These are phyloP conservation scores for Tarsius wallacei DNA, from an alignment of 2,797 vertebrate genomes.

Conservation along the genomic window DNA sequence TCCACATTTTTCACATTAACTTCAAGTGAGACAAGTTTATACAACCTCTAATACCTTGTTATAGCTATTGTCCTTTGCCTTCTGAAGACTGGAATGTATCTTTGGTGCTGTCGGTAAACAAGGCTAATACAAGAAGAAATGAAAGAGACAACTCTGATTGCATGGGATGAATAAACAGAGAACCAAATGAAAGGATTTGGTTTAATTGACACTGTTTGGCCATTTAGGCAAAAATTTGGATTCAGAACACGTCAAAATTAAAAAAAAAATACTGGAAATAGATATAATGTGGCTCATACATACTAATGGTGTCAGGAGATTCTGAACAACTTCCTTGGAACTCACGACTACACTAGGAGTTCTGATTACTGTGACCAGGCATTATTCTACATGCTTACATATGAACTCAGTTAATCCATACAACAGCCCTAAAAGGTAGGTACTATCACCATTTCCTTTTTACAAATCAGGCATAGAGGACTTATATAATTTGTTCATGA, in stretches of 20 bases:
- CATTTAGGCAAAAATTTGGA: constrained; percentile 50
- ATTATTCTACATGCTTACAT: neutral
- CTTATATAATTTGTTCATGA: neutral
- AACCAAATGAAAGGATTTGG: constrained; percentile 57
- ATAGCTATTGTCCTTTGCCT: constrained; percentile 74
- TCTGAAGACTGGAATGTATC: constrained; percentile 64
- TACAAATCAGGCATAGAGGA: neutral
- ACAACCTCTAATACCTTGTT: constrained; percentile 81
- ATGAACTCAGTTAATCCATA: neutral
- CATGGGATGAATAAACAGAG: constrained; percentile 73
- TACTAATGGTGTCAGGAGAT: neutral
- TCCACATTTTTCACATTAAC: constrained; percentile 81
- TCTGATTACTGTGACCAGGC: neutral
- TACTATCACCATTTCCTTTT: neutral
- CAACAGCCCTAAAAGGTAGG: neutral
- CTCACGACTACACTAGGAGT: neutral
- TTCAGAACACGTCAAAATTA: neutral
- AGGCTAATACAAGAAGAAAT: constrained; percentile 82
- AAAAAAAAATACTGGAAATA: constrained; percentile 39
- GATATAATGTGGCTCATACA: neutral
- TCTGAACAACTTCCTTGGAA: neutral
- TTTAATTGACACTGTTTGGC: neutral
- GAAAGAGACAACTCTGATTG: constrained; percentile 82
- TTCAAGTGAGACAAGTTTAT: constrained; percentile 73
- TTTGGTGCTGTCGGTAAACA: constrained; percentile 82